Percentiles rank a stretch among this genome's conserved stretches.
phyloP scores from a whole-genome alignment of 2,888 invertebrate species.

The Cremastinae sp. region DNA sequence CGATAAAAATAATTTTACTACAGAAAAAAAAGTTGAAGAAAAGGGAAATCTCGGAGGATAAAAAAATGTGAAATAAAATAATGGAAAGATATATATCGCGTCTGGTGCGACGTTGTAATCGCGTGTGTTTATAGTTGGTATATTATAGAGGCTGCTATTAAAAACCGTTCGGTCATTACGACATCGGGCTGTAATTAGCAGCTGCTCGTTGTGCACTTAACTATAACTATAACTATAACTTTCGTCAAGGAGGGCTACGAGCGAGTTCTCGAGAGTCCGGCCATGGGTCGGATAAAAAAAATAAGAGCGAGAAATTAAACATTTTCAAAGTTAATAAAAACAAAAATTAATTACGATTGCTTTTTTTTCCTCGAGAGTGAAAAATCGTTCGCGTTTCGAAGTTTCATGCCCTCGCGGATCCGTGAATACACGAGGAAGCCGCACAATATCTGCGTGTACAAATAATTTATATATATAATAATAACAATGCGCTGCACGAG shows the following conservation, averaged over 20 bases:
- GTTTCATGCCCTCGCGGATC: no score
- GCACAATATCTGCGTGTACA: not conserved
- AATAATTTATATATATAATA: slow-evolving; percentile 3
- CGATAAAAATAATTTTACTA: not conserved
- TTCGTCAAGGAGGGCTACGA: slow-evolving; percentile 17
- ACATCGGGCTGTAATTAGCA: slow-evolving; percentile 47
- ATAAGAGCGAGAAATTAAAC: not conserved
- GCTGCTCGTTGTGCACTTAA: slow-evolving; percentile 20
- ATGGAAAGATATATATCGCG: slow-evolving; percentile 23
- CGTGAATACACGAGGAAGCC: no score
- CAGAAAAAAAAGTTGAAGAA: slow-evolving; percentile 14
- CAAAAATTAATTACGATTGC: not conserved
- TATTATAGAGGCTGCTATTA: slow-evolving; percentile 48
- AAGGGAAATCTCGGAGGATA: not conserved
- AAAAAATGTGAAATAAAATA: slow-evolving; percentile 12
- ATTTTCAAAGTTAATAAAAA: slow-evolving; percentile 1
- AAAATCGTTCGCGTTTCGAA: no score
- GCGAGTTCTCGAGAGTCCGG: slow-evolving; percentile 10
- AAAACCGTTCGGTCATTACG: slow-evolving; percentile 55
- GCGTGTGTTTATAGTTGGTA: slow-evolving; percentile 36
- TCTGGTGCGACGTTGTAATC: slow-evolving; percentile 36
- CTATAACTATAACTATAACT: slow-evolving; percentile 12
- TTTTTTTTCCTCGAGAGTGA: not conserved
- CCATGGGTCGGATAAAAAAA: not conserved
- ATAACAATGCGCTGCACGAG: not conserved